Percentiles rank a stretch among this genome's conserved stretches.
Evolutionary conservation across 1,140 invertebrate genomes (phyloP).

Genomic region (Drosophila pruinosa): DNA sequence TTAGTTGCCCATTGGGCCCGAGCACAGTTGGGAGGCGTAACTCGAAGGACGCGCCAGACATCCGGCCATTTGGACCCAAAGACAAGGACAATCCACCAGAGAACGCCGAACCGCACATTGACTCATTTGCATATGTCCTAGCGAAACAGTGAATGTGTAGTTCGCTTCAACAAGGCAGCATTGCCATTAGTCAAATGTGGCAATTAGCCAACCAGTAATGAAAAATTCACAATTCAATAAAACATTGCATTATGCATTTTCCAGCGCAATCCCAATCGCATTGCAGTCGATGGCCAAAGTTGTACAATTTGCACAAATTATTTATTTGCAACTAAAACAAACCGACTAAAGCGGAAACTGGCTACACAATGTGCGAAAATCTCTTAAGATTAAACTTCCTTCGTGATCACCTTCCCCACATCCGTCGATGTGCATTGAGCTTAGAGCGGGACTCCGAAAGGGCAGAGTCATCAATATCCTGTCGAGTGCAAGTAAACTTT

Average conservation of each 20-base stretch:
- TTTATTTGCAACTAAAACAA: constrained; percentile 58
- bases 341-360: constrained; percentile 20
- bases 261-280: neutral
- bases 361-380: constrained; percentile 71
- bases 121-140: constrained; percentile 65
- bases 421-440: neutral
- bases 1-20: constrained; percentile 72
- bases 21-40: constrained; percentile 32
- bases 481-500: constrained; percentile 52
- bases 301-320: constrained; percentile 62
- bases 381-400: constrained; percentile 66
- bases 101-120: constrained; percentile 38
- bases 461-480: constrained; percentile 70
- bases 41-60: constrained; percentile 35
- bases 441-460: neutral
- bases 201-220: constrained; percentile 25
- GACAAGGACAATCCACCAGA: constrained; percentile 50
- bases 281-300: constrained; percentile 25
- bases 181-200: constrained; percentile 5
- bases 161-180: constrained; percentile 4
- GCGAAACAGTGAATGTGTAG: constrained; percentile 5
- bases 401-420: constrained; percentile 21
- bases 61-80: constrained; percentile 42
- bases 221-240: constrained; percentile 66
- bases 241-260: constrained; percentile 38